Conservation (phyloP, 2,113 vertebrate genomes). For the Rhinolophus ferrumequinum region DNA sequence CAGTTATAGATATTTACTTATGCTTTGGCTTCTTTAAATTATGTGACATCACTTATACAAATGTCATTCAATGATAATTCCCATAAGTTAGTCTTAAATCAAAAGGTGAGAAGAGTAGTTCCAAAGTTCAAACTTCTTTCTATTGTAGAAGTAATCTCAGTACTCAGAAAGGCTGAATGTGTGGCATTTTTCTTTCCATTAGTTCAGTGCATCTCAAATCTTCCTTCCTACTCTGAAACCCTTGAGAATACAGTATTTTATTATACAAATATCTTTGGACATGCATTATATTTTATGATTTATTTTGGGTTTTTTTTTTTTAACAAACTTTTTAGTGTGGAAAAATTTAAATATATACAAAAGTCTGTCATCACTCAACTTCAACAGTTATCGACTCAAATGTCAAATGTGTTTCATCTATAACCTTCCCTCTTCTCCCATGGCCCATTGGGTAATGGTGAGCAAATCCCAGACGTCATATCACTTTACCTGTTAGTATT, state of each 20-base stretch:
- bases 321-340: neutral
- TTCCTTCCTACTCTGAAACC: neutral
- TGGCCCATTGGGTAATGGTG: neutral
- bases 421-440: neutral
- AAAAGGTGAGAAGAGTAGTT: neutral
- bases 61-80: constrained; percentile 14
- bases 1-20: neutral
- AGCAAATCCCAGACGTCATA: neutral
- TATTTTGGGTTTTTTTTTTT: neutral
- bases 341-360: neutral
- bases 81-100: constrained; percentile 15
- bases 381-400: neutral
- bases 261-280: neutral
- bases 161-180: neutral
- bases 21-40: neutral
- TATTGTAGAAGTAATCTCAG: neutral
- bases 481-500: neutral
- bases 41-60: neutral
- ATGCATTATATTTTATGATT: constrained; percentile 7
- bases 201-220: neutral
- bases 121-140: neutral
- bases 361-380: neutral
- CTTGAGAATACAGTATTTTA: constrained; percentile 8
- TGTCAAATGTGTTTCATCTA: constrained; percentile 18
- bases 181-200: constrained; percentile 1